Evolutionary conservation across 23 tunicate genomes (phyloP).

Genomic region (Halocynthia aurantium): DNA sequence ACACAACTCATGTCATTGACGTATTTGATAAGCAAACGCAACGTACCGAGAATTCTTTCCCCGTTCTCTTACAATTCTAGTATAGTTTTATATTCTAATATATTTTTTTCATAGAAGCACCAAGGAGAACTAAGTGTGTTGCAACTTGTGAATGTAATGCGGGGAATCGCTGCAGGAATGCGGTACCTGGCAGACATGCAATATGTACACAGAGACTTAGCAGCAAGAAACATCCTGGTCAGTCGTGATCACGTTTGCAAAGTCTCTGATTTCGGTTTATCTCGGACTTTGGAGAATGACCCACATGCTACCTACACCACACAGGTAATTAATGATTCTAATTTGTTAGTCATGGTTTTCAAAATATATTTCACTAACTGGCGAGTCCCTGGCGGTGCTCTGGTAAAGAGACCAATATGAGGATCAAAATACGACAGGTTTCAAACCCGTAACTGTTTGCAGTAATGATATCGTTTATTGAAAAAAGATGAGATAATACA

Average conservation of each 20-base stretch:
- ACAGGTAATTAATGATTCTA: constrained; percentile 25
- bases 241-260: constrained; percentile 32
- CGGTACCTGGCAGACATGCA: constrained; percentile 28
- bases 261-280: constrained; percentile 72
- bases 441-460: too few species aligned
- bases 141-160: constrained; percentile 35
- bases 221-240: constrained; percentile 63
- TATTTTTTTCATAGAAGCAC: neutral
- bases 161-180: constrained; percentile 55
- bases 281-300: constrained; percentile 50
- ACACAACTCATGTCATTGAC: neutral
- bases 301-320: constrained; percentile 61
- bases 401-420: too few species aligned
- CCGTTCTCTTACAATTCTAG: neutral
- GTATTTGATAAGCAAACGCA: neutral
- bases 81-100: neutral
- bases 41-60: neutral
- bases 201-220: constrained; percentile 61
- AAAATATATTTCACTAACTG: too few species aligned
- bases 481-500: too few species aligned
- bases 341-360: neutral
- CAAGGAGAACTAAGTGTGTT: constrained; percentile 14
- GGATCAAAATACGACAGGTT: too few species aligned
- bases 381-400: too few species aligned
- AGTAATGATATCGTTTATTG: too few species aligned